A percentile compares a stretch with the other conserved stretches of the same genome.
Conservation (phyloP, 2,797 vertebrate species). For the Molossus alvarezi region DNA sequence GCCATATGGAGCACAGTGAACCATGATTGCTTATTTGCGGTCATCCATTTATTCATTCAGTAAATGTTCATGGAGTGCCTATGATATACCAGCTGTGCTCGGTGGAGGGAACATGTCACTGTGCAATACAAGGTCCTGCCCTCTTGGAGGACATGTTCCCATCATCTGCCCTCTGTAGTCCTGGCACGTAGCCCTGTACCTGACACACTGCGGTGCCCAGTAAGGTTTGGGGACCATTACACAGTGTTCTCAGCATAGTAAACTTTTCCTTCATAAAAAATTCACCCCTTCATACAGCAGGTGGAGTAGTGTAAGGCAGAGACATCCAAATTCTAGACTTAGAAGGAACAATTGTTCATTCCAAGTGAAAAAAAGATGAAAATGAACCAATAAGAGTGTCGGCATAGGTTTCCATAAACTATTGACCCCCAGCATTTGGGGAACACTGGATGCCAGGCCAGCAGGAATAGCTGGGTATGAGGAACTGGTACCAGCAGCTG, state of each 20-base stretch:
- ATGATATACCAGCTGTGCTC: not conserved
- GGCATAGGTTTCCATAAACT: not conserved
- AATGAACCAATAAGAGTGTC: not conserved
- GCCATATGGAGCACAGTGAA: not conserved
- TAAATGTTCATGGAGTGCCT: not conserved
- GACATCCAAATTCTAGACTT: not conserved
- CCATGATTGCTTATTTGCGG: not conserved
- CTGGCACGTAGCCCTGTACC: not conserved
- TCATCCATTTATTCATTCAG: not conserved
- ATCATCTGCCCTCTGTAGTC: not conserved
- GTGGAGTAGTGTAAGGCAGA: not conserved
- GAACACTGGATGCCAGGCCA: not conserved
- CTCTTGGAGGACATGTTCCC: not conserved
- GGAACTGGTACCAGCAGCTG: not conserved
- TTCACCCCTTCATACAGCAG: not conserved
- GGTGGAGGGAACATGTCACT: not conserved
- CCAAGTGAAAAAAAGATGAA: conserved; percentile 32
- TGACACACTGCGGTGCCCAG: not conserved
- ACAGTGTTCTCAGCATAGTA: not conserved
- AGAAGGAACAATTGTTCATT: not conserved
- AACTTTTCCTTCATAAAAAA: not conserved
- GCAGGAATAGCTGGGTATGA: not conserved
- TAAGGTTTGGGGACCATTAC: not conserved
- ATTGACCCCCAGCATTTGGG: not conserved
- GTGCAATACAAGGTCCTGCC: not conserved